phyloP scores from a whole-genome alignment of 2,113 vertebrate species.

The Apteryx owenii region DNA sequence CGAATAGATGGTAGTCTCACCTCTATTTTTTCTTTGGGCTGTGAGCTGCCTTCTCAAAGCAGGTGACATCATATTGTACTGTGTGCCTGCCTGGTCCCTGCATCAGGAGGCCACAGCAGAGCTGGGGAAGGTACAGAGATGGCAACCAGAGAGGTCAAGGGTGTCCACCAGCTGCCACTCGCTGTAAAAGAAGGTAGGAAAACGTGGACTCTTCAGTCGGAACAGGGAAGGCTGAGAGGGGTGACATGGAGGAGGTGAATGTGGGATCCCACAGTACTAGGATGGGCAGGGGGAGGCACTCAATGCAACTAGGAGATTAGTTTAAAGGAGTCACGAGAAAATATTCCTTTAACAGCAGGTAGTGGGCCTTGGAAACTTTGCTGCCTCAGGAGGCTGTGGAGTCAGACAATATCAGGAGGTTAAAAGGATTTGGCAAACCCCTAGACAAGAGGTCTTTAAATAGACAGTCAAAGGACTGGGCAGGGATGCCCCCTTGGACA shows the following conservation, averaged over 20 bases:
- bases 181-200: background rate
- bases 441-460: background rate
- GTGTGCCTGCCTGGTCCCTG: fast-evolving
- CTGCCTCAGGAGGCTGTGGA: background rate
- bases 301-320: background rate
- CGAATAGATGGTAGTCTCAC: background rate
- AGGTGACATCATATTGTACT: fast-evolving
- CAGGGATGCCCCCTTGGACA: background rate
- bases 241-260: background rate
- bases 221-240: background rate
- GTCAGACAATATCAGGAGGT: background rate
- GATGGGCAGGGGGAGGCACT: background rate
- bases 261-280: fast-evolving
- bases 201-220: background rate
- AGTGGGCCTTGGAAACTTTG: background rate
- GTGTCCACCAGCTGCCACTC: background rate
- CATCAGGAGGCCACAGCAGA: background rate
- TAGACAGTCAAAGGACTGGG: background rate
- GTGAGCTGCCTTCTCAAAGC: background rate
- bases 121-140: background rate
- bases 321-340: background rate
- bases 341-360: background rate
- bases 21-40: background rate
- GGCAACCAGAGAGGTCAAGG: background rate
- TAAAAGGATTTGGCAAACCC: background rate